Evolutionary conservation across 2,888 invertebrate genomes (phyloP), one percentile per base, ranked within the genome.

Genomic region (Oxycera nigricornis): DNA sequence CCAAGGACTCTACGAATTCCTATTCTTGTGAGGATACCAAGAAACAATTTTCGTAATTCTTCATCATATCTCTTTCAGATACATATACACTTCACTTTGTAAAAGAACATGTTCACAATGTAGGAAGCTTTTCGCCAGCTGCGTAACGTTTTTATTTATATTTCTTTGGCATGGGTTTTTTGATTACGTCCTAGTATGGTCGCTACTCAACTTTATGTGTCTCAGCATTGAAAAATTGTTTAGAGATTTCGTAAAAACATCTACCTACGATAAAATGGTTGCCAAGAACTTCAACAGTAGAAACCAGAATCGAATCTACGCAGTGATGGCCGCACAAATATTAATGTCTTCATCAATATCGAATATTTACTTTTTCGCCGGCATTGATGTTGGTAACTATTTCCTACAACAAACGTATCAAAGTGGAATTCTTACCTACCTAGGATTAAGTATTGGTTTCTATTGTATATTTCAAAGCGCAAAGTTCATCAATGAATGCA

Each of bases 81-180:
- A 95, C 82, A 94, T 96, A 78, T 97, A 96, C 82, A 87, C 91
- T 77, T 94, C 95, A 46, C 82, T 87, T 78, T 88, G 84, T 80
- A 82, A 77, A 78, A 84, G 81, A 74, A 79, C 80, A 52, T 81
- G 85, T 0, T 81, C 82, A 26, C 76, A 86, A 46, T 80, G 83
- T 2, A 85, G 86, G 74, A 84, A 87, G 72, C 80, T 87, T 6
- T 76, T 83, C 1, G 88, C 88, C 76, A 92, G 91, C 83, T 82
- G 94, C 1, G 80, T 90, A 24, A 92, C 94, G 1, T 94, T 97
- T 85, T 80, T 87, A 22, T 97, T 96, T 83, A 92, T 97, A 31
- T 96, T 90, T 81, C 82, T 95, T 76, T 98, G 97, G 97, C 98
- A 98, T 84, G 96, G 96, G 39, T 89, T 91, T 61, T 90, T 91